Evolutionary conservation across 1,140 invertebrate species (phyloP).

Genomic region (Mizuhopecten yessoensis): DNA sequence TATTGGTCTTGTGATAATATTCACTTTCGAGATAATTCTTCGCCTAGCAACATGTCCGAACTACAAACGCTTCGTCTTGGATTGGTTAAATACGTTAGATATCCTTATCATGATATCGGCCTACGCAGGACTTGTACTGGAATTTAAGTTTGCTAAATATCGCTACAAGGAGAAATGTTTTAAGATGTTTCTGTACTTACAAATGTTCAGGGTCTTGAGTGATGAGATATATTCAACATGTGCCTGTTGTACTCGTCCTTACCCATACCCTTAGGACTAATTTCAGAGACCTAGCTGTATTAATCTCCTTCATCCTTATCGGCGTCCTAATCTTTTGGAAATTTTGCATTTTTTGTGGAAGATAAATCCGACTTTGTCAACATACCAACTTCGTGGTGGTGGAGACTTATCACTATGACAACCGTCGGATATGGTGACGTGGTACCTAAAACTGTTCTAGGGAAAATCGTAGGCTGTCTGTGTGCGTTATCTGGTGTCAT

Average conservation of each 20-base stretch:
- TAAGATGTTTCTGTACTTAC: constrained; percentile 63
- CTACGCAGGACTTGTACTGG: constrained; percentile 81
- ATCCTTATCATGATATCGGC: constrained; percentile 99
- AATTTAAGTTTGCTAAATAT: background rate
- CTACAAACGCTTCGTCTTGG: constrained; percentile 79
- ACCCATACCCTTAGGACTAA: constrained; percentile 89
- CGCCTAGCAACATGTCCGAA: constrained; percentile 76
- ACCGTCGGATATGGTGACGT: constrained; percentile 95
- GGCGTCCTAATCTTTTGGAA: constrained; percentile 69
- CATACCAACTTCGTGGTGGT: constrained; percentile 97
- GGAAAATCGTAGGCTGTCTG: constrained; percentile 88
- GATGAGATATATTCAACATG: constrained; percentile 86
- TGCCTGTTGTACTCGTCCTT: constrained; percentile 97
- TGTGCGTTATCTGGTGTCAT: constrained; percentile 94
- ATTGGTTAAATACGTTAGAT: constrained; percentile 99
- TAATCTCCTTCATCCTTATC: constrained; percentile 68
- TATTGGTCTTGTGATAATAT: constrained; percentile 16
- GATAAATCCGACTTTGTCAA: constrained; percentile 83
- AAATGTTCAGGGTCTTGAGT: constrained; percentile 72
- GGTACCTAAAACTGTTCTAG: constrained; percentile 65
- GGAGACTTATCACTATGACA: constrained; percentile 99
- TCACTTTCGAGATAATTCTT: constrained; percentile 73
- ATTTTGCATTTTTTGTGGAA: constrained; percentile 70
- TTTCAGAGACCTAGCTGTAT: constrained; percentile 65
- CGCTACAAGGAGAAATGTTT: background rate